Evolutionary conservation across 2,888 invertebrate genomes (phyloP), one percentile per base, ranked within the genome.

Genomic region (Hydropsyche betteni): DNA sequence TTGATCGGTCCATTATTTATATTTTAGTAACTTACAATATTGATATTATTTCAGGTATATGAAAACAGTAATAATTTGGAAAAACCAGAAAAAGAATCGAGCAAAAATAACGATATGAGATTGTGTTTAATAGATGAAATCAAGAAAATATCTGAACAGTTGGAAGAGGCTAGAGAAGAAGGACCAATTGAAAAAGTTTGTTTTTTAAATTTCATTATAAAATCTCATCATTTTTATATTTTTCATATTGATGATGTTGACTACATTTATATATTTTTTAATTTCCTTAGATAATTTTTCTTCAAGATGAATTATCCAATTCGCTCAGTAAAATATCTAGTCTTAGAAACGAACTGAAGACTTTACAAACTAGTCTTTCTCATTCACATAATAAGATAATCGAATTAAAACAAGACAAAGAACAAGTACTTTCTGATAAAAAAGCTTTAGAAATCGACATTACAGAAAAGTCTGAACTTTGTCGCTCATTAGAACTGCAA

Each of bases 101-200:
- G 55, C 4, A 75, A 76, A n/a, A 10, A 44, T 44, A 12, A 10
- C 6, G 76, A 79, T 69, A 75, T 74, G 71, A 75, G 77, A 58
- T 74, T 72, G 14, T 69, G 71, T 74, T 55, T 76, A 7, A 53
- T 79, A 53, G 79, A 78, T 38, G 76, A 79, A 50, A 79, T 79
- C 5, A 71, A 76, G 5, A 77, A 77, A 74, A 69, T 79, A 8
- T 61, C 77, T 2, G 78, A 78, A 44, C 76, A 78, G 50, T 58
- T 77, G 12, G 74, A 79, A 33, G 33, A 70, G 12, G 68, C 71
- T 12, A 68, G 53, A 52, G 78, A 75, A 52, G 77, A 77, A 34
- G 77, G 72, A 55, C 72, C 74, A 12, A 55, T 71, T 8, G 71
- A 77, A 61, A 77, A 77, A 69, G 78, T 78, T 51, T 64, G 10